Base-by-base conservation (phyloP, 2,113 vertebrate genomes). In the Calyptomena viridis region DNA sequence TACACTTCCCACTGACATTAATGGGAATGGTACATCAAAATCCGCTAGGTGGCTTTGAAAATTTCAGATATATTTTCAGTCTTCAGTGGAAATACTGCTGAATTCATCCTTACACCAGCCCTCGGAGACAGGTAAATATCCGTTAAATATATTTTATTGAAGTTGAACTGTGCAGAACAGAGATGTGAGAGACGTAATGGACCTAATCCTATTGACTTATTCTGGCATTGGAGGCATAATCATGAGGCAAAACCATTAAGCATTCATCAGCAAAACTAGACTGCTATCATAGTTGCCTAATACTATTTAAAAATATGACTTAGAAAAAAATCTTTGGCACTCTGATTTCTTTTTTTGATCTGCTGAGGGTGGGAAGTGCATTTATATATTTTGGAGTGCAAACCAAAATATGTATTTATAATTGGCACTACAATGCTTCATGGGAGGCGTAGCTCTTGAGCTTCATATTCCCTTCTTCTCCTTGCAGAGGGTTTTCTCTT, bases 121-220 rank as follows among this genome's bases (percentile, higher is more conserved):
- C 72, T 88, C 37, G 28, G 90, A 95, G 96, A 94, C 93, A 95
- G 92, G 95, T 95, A 96, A 94, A 92, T 95, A 94, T 46, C 90
- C 60, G 64, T 95, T 93, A 96, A 95, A 90, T 84, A 50, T 86
- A 89, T 93, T 94, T 92, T 96, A 92, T 94, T 95, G 93, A 92
- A 89, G 88, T 56, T 67, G 79, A 94, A 86, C 80, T 89, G 79
- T 75, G 60, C 44, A 33, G 82, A 96, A 84, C 88, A 84, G 86
- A 92, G 59, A 84, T n/a, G 67, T 75, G 79, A 89, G 73, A 92
- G 50, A 84, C 55, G 92, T 96, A 90, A 96, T 93, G 82, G 92
- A n/a, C 44, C 60, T 96, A 83, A 94, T 95, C 60, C 67, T 93
- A 75, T 90, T 93, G 93, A 96, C 82, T 86, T 94, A 84, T 88